Percentiles rank a stretch among this genome's conserved stretches.
Evolutionary conservation across 2,888 invertebrate species (phyloP).

Genomic region (Xestoiulus laeticollis): DNA sequence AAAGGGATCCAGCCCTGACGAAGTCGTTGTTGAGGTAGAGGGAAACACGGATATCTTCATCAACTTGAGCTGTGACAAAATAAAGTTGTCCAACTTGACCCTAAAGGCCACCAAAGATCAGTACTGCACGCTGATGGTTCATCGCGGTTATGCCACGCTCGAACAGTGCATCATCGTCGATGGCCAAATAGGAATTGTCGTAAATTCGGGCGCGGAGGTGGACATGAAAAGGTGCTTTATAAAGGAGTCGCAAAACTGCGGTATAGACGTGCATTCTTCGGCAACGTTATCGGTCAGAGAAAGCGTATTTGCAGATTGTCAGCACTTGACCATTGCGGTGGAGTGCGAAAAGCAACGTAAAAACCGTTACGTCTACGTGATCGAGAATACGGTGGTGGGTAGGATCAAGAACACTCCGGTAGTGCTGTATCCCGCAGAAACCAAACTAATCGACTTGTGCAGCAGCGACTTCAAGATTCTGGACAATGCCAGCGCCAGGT

Average conservation of each 20-base stretch:
- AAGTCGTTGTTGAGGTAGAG: conserved; percentile 46
- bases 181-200: conserved; percentile 21
- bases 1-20: conserved; percentile 42
- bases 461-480: not conserved
- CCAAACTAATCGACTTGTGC: not conserved
- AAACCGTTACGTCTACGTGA: conserved; percentile 4
- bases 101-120: conserved; percentile 13
- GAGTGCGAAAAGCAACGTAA: not conserved
- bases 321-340: not conserved
- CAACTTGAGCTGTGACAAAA: conserved; percentile 40
- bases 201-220: conserved; percentile 8
- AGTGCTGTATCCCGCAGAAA: conserved; percentile 1
- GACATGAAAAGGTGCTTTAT: conserved; percentile 38
- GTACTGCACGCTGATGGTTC: conserved; percentile 50
- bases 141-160: conserved; percentile 46
- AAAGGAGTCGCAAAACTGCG: not conserved
- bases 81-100: conserved; percentile 48
- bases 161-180: conserved; percentile 45
- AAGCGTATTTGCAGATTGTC: not conserved
- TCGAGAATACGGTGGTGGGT: not conserved
- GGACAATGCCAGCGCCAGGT: not conserved
- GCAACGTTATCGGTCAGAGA: not conserved
- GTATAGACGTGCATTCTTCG: not conserved
- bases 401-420: not conserved
- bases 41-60: conserved; percentile 49